Percentiles rank a stretch among this genome's conserved stretches.
phyloP scores from a whole-genome alignment of 1,140 invertebrate species.

The Drosophila jambulina region DNA sequence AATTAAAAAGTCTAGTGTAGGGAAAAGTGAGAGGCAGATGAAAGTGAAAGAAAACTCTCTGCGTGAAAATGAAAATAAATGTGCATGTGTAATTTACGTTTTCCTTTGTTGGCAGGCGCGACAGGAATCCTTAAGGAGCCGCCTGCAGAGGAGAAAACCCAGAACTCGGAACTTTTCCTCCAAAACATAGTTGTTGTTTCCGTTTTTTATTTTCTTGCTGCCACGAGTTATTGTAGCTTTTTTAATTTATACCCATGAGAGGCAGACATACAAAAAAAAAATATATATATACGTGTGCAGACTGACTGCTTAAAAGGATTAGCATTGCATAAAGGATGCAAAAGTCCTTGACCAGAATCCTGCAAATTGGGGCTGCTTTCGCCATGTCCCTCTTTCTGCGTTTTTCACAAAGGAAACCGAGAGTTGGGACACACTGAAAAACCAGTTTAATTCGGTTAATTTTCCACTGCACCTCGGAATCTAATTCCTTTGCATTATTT shows the following conservation, averaged over 20 bases:
- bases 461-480: not conserved
- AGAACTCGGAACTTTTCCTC: not conserved
- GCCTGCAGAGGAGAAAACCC: not conserved
- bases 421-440: not conserved
- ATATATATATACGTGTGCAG: not conserved
- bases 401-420: slow-evolving; percentile 3
- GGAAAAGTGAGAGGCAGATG: slow-evolving; percentile 1
- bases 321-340: slow-evolving; percentile 50
- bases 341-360: slow-evolving; percentile 66
- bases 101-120: slow-evolving; percentile 6
- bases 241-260: slow-evolving; percentile 68
- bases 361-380: slow-evolving; percentile 21
- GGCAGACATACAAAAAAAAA: not conserved
- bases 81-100: slow-evolving; percentile 21
- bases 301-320: slow-evolving; percentile 63
- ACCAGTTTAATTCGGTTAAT: slow-evolving; percentile 8
- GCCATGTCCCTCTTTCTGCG: not conserved
- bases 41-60: slow-evolving; percentile 6
- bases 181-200: slow-evolving; percentile 15
- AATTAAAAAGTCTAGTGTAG: slow-evolving; percentile 11
- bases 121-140: slow-evolving; percentile 13
- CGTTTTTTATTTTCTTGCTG: slow-evolving; percentile 12
- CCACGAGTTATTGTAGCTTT: slow-evolving; percentile 20
- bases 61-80: slow-evolving; percentile 15
- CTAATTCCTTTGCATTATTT: not conserved